Conservation (phyloP, 1,140 invertebrate genomes). For the Capitella teleta region DNA sequence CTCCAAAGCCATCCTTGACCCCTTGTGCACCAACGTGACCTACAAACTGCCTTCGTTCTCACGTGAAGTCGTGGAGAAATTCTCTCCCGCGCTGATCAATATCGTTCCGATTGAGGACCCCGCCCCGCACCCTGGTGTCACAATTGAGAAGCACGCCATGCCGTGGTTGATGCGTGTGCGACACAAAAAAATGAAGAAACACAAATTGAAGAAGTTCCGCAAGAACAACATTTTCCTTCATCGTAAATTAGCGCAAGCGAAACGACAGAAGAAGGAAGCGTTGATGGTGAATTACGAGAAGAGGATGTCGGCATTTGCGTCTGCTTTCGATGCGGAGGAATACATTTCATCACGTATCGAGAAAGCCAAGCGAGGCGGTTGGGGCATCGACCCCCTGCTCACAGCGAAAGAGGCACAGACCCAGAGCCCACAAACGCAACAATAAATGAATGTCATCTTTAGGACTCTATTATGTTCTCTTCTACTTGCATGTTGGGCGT, state of each 20-base stretch:
- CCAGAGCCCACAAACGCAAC: too few relatives aligned
- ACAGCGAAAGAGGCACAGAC: too few relatives aligned
- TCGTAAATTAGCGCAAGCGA: neutral
- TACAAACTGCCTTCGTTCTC: slow-evolving; percentile 1
- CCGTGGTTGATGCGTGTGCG: neutral
- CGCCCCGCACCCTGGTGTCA: neutral
- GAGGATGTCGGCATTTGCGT: neutral
- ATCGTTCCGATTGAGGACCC: neutral
- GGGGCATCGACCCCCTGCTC: slow-evolving; percentile 3
- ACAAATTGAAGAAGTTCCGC: slow-evolving; percentile 7
- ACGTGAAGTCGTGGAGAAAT: neutral
- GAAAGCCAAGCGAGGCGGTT: neutral
- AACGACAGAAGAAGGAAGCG: neutral
- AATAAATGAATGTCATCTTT: too few relatives aligned
- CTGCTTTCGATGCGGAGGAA: neutral
- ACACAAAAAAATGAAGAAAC: slow-evolving; percentile 4
- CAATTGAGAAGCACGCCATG: neutral
- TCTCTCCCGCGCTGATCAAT: neutral
- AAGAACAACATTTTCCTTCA: slow-evolving; percentile 1
- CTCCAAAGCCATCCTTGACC: slow-evolving; percentile 1
- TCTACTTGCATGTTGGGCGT: too few relatives aligned
- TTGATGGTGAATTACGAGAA: neutral
- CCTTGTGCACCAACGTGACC: neutral
- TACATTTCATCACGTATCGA: neutral
- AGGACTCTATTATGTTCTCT: too few relatives aligned